Percentiles rank a stretch among this genome's conserved stretches.
Evolutionary conservation across 2,888 invertebrate genomes (phyloP).

Genomic region (Caenorhabditis imperialis): DNA sequence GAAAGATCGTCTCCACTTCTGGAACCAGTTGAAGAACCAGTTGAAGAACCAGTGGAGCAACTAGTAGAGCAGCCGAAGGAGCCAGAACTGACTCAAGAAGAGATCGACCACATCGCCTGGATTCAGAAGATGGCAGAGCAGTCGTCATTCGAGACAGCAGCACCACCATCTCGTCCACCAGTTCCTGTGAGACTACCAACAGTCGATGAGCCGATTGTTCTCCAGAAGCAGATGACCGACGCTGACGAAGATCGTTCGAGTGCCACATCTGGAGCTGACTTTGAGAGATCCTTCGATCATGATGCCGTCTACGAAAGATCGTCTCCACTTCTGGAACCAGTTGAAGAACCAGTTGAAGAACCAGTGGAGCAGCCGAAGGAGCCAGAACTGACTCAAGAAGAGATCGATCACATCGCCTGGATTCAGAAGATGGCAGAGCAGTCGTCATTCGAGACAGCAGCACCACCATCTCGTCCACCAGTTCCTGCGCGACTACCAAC

Average conservation of each 20-base stretch:
- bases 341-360: no score
- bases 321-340: no score
- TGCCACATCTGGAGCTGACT: conserved; percentile 49
- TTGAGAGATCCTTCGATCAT: conserved; percentile 27
- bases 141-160: conserved; percentile 46
- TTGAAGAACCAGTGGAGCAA: not conserved
- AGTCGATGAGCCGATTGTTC: conserved; percentile 7
- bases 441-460: no score
- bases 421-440: no score
- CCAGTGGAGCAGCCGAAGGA: no score
- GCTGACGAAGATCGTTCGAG: conserved; percentile 26
- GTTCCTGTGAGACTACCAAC: conserved; percentile 18
- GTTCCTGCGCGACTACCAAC: conserved; percentile 12
- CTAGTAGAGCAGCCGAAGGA: conserved; percentile 3
- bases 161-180: conserved; percentile 7
- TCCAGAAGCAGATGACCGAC: not conserved
- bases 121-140: conserved; percentile 55
- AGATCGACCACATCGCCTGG: conserved; percentile 54
- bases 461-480: conserved; percentile 9
- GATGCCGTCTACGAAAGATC: not conserved
- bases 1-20: conserved; percentile 5
- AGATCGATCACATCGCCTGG: no score
- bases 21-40: conserved; percentile 8
- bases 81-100: conserved; percentile 27
- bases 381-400: no score